phyloP scores from a whole-genome alignment of 2,888 invertebrate species.

The Gnatocerus cornutus region DNA sequence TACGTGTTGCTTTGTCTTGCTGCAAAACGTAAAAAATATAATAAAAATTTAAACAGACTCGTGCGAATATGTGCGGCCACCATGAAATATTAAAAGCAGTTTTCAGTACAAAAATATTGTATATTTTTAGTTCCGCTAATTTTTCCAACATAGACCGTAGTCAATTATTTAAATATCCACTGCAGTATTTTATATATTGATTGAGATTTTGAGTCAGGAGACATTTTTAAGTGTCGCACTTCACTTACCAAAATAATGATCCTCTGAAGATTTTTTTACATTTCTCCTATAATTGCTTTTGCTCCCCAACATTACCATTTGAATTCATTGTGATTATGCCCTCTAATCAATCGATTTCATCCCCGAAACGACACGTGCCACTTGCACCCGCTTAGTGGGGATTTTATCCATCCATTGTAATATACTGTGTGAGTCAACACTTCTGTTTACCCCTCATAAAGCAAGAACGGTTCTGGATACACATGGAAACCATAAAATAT shows the following conservation, averaged over 20 bases:
- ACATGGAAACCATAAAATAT: constrained; percentile 35
- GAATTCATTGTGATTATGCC: background rate
- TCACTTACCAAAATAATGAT: background rate
- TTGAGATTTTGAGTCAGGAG: too few species aligned
- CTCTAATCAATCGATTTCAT: constrained; percentile 9
- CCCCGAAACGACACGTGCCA: constrained; percentile 22
- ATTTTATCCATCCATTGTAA: constrained; percentile 24
- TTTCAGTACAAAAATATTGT: too few species aligned
- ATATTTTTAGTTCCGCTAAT: too few species aligned
- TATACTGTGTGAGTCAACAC: constrained; percentile 40
- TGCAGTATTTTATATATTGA: too few species aligned
- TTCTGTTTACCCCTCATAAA: constrained; percentile 39
- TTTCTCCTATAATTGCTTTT: constrained; percentile 7
- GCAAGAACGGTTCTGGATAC: constrained; percentile 27
- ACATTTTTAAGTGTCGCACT: too few species aligned
- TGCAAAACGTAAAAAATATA: background rate
- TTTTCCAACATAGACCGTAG: too few species aligned
- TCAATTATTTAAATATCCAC: too few species aligned
- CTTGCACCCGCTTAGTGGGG: constrained; percentile 20
- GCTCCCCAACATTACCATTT: constrained; percentile 5
- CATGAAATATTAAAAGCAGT: too few species aligned
- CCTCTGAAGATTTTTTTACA: background rate
- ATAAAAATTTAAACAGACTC: too few species aligned
- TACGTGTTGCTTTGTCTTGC: background rate
- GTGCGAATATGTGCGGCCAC: too few species aligned